Evolutionary conservation across 1,140 invertebrate species (phyloP).

Genomic region (Drosophila auraria): DNA sequence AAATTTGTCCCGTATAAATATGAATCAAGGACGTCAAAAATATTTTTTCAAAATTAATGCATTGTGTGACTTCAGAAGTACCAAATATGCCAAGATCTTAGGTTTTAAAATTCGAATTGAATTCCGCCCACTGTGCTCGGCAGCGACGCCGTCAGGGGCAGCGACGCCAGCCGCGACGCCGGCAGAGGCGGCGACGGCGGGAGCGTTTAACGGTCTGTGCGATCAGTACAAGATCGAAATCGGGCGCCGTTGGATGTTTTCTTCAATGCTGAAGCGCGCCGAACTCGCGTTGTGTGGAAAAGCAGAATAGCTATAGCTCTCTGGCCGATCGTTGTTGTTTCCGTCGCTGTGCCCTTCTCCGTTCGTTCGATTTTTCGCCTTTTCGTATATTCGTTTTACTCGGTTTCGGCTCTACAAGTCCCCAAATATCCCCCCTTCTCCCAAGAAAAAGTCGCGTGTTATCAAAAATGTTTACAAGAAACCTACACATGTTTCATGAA

Average conservation of each 20-base stretch:
- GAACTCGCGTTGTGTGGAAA: constrained; percentile 66
- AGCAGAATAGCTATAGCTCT: constrained; percentile 37
- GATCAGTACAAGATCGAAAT: constrained; percentile 72
- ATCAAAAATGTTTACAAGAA: constrained; percentile 53
- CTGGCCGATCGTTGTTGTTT: constrained; percentile 36
- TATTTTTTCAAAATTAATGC: no score
- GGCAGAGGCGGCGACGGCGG: constrained; percentile 21
- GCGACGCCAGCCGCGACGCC: constrained; percentile 26
- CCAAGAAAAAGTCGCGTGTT: constrained; percentile 35
- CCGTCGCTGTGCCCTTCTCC: constrained; percentile 34
- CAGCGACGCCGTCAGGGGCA: constrained; percentile 5
- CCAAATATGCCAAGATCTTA: background rate
- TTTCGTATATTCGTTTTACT: constrained; percentile 10
- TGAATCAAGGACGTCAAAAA: no score
- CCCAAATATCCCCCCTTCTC: constrained; percentile 3
- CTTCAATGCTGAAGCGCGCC: constrained; percentile 47
- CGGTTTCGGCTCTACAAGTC: constrained; percentile 25
- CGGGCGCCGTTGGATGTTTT: constrained; percentile 72
- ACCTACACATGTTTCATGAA: constrained; percentile 35
- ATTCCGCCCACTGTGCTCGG: background rate
- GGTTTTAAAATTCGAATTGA: background rate
- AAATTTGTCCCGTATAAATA: no score
- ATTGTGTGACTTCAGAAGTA: no score
- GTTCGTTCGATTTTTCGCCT: constrained; percentile 17
- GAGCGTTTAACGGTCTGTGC: constrained; percentile 56